Evolutionary conservation across 1,140 invertebrate genomes (phyloP), one percentile per base, ranked within the genome.

Genomic region (Caenorhabditis briggsae): DNA sequence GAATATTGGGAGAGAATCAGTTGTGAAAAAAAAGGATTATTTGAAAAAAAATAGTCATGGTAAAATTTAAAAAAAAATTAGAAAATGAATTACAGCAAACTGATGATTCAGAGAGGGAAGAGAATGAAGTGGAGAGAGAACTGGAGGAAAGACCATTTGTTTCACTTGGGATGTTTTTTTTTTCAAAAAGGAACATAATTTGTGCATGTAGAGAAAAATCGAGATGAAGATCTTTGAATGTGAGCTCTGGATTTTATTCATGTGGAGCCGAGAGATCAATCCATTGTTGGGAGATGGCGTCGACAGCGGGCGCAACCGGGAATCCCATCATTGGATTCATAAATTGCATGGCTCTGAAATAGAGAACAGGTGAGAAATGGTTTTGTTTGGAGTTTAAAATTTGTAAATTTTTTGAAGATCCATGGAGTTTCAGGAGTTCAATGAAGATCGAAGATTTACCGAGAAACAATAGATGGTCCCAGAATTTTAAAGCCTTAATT

Each of bases 321-420:
- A 78, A 78, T 2, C 70, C 46, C 70, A 78, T 78, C 70, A 78
- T 78, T 78, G 70, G 70, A 78, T 78, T 78, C 70, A 78, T 78
- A 46, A 78, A 78, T 78, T 41, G 70, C 70, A 78, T 78, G 23
- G 70, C n/a, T 78, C 70, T 78, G 70, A 23, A 78, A 78, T n/a
- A n/a, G n/a, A n/a, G 20, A 46, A 14, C n/a, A 14, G n/a, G 12
- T 33, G 1, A 3, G 33, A 33, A 33, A 33, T 33, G 33, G 33
- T 33, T 33, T 33, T 33, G n/a, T n/a, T n/a, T n/a, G n/a, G n/a
- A n/a, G n/a, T n/a, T n/a, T n/a, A n/a, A n/a, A n/a, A n/a, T n/a
- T n/a, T n/a, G n/a, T n/a, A n/a, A n/a, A n/a, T n/a, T n/a, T n/a
- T n/a, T n/a, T n/a, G n/a, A n/a, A n/a, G n/a, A n/a, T n/a, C n/a